Evolutionary conservation across 1,140 invertebrate genomes (phyloP), one percentile per base, ranked within the genome.

Genomic region (Catajapyx aquilonaris): DNA sequence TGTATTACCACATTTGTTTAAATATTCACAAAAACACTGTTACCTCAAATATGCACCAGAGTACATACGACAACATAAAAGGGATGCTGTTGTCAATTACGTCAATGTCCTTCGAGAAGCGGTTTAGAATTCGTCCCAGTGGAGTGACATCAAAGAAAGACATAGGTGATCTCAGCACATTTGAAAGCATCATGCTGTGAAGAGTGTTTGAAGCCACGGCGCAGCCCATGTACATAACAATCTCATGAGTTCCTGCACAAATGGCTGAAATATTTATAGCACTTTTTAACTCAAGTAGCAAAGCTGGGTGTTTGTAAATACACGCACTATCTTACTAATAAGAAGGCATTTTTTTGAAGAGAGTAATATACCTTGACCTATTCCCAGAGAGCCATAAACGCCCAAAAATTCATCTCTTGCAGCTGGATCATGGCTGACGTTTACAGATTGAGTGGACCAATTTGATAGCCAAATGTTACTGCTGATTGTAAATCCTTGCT

Each of bases 391-490:
- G 7, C 23, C 23, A 28, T 28, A 28, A 7, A 28, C 23, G 7
- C 23, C 23, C 7, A 28, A 13, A 28, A 9, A 28, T 28, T 28
- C 13, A 13, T 28, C 23, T 28, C 23, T 28, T 28, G 13, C 13
- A 28, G 7, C 13, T 9, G 23, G 23, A 28, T 28, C 23, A 7
- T 28, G 54, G 4, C 64, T 69, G 42, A 66, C 67, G 50, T 75
- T 68, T 1, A 59, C 59, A 4, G 41, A 35, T 45, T 78, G 76
- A 41, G 74, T 70, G 19, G 81, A 81, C 88, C 87, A 95, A 34
- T 65, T 49, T 43, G 81, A 79, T 1, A 96, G 65, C 88, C 90
- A 97, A 41, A 94, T 62, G 60, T 90, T 95, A 18, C 85, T 81
- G 41, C 79, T 79, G 41, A 95, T 80, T 50, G 76, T 77, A 55